A percentile compares a stretch with the other conserved stretches of the same genome.
Evolutionary conservation across 2,888 invertebrate genomes (phyloP).

Genomic region (Cotesia congregata): DNA sequence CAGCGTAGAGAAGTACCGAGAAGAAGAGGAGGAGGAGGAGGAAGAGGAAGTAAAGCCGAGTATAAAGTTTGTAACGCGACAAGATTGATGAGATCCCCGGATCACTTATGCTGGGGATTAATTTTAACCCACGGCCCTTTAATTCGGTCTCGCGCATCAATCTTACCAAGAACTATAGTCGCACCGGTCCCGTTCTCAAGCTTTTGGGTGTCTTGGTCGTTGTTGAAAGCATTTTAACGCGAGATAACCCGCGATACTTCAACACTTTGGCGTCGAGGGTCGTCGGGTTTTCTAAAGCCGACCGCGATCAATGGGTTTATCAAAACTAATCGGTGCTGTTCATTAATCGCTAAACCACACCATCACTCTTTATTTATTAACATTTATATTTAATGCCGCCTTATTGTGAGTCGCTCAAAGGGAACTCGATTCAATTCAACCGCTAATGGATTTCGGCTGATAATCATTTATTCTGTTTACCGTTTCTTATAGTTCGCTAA

Average conservation of each 20-base stretch:
- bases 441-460: neutral
- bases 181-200: neutral
- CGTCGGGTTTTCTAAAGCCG: neutral
- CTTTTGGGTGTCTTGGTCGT: slow-evolving; percentile 15
- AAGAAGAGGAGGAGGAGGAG: neutral
- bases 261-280: slow-evolving; percentile 6
- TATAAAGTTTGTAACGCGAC: slow-evolving; percentile 38
- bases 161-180: slow-evolving; percentile 24
- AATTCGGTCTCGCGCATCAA: slow-evolving; percentile 37
- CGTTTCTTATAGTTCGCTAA: neutral
- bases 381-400: neutral
- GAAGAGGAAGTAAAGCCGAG: slow-evolving; percentile 13
- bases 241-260: slow-evolving; percentile 6
- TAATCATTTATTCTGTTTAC: neutral
- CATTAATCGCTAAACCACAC: neutral
- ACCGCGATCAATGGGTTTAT: neutral
- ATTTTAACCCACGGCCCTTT: slow-evolving; percentile 38
- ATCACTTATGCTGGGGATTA: slow-evolving; percentile 39
- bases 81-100: slow-evolving; percentile 39
- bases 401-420: neutral
- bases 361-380: neutral
- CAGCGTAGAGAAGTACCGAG: no score
- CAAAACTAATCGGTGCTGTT: neutral
- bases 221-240: slow-evolving; percentile 8
- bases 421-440: neutral